A percentile compares a stretch with the other conserved stretches of the same genome.
These are phyloP conservation scores for Sphaerophoria taeniata DNA, from an alignment of 2,888 invertebrate species.

Conservation along the genomic window DNA sequence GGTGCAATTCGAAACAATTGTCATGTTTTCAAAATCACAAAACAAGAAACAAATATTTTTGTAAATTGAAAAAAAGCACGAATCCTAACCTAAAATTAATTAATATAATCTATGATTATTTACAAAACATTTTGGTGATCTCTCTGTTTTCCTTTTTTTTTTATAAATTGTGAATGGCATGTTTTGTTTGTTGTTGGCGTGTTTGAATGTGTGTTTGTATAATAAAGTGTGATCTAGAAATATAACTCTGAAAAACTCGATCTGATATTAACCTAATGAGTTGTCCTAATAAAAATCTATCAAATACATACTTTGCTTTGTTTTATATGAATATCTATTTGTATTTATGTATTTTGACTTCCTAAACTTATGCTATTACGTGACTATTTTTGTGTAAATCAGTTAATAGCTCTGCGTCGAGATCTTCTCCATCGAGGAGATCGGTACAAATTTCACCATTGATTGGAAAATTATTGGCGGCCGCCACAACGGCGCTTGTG, in stretches of 20 bases:
- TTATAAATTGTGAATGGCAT: background rate
- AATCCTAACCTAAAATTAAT: background rate
- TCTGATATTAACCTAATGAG: conserved; percentile 51
- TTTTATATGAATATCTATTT: conserved; percentile 38
- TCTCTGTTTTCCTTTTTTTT: background rate
- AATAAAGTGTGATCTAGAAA: conserved; percentile 22
- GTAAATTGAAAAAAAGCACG: background rate
- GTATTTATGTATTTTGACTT: conserved; percentile 18
- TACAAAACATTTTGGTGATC: conserved; percentile 40
- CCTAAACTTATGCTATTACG: conserved; percentile 80
- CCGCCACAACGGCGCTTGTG: conserved; percentile 69
- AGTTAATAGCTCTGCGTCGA: conserved; percentile 81
- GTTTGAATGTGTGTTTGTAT: conserved; percentile 15
- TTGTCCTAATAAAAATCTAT: conserved; percentile 62
- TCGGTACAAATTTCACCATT: conserved; percentile 81
- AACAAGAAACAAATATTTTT: background rate
- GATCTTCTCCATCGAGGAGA: conserved; percentile 81
- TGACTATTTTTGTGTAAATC: conserved; percentile 83
- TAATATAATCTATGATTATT: conserved; percentile 38
- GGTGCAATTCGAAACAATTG: conserved; percentile 17
- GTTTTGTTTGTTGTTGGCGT: background rate
- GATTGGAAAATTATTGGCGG: conserved; percentile 75
- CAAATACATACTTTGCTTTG: conserved; percentile 40
- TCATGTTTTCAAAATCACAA: conserved; percentile 47
- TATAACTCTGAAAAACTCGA: conserved; percentile 16